Base-by-base conservation (phyloP, 1,140 invertebrate genomes). In the Drosophila oshimai region DNA sequence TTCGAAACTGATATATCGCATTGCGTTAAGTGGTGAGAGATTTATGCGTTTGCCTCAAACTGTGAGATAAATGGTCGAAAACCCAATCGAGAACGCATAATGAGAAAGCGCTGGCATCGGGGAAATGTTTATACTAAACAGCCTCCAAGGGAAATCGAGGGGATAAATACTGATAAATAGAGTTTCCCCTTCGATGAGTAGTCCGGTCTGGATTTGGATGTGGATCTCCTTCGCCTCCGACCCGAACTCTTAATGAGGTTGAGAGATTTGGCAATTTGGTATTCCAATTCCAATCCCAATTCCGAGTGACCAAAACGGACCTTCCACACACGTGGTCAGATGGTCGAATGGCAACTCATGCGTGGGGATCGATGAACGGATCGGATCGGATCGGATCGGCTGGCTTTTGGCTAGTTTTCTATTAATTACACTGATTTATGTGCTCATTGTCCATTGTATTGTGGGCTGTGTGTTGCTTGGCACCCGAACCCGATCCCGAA, bases 401-500 rank as follows among this genome's bases (percentile, higher is more conserved):
- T 28, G 54, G 47, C 73, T 41, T 46, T 86, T 76, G 71, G 81
- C 80, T 80, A 84, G 65, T 84, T 84, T 84, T 86, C 79, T 89
- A 89, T 89, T 89, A 89, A 89, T 89, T 89, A 89, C 80, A 78
- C 76, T 89, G 86, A 89, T 89, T 89, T 89, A 89, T 89, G 86
- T 77, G 81, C 67, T 89, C 86, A 89, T 89, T 89, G 86, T 89
- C 70, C 86, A 89, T 89, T 89, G 86, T 89, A 76, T 74, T 75
- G 41, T n/a, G n/a, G n/a, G n/a, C n/a, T n/a, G n/a, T n/a, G n/a
- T 22, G 31, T 3, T 15, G 26, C 57, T 33, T 31, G 28, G 22
- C 22, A 12, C 31, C 37, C 24, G 29, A 12, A 6, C 45, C 6
- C 41, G n/a, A n/a, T 34, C 31, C 36, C 13, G 15, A 5, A 13